Evolutionary conservation across 2,113 vertebrate species (phyloP).

Genomic region (Phylloscopus trochiloides): DNA sequence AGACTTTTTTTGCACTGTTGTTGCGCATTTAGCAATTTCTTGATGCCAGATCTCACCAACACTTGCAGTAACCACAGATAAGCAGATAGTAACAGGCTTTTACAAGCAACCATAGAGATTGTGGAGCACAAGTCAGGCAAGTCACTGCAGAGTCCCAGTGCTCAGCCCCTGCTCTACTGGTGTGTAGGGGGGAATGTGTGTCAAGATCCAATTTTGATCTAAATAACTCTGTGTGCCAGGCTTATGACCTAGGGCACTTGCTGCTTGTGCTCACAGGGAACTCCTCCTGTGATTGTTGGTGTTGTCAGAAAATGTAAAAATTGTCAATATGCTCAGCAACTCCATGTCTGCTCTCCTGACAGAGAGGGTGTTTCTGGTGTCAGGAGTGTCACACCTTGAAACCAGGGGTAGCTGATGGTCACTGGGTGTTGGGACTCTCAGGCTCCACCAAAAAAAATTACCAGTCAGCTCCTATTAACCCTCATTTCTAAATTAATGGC

Average conservation of each 20-base stretch:
- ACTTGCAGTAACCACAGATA: not conserved
- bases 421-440: not conserved
- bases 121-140: not conserved
- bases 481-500: not conserved
- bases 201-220: not conserved
- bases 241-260: rapidly evolving
- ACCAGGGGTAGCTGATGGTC: not conserved
- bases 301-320: not conserved
- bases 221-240: not conserved
- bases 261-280: not conserved
- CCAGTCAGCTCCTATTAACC: not conserved
- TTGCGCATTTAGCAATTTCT: not conserved
- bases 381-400: not conserved
- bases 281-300: not conserved
- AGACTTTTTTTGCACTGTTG: not conserved
- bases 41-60: not conserved
- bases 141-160: not conserved
- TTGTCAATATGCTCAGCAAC: not conserved
- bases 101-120: not conserved
- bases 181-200: not conserved
- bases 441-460: not conserved
- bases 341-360: not conserved
- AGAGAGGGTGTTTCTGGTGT: not conserved
- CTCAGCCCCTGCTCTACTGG: not conserved
- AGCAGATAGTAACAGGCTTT: not conserved